Evolutionary conservation across 1,140 invertebrate genomes (phyloP), one percentile per base, ranked within the genome.

Genomic region (Eciton burchellii): DNA sequence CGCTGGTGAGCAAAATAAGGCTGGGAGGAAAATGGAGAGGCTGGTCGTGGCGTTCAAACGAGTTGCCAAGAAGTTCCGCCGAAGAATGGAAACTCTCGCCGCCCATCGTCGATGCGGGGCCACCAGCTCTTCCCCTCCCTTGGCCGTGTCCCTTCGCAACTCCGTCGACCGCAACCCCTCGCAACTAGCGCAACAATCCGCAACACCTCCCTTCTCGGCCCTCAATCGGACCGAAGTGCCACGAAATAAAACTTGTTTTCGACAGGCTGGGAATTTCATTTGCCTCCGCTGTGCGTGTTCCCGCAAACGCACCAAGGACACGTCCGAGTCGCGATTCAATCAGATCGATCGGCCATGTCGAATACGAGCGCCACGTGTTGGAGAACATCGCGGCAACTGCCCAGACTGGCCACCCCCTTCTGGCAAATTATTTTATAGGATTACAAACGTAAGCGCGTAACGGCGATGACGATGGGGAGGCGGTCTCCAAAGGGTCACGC

Each of bases 201-300:
- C 82, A 71, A 62, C 81, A 45, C 47, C 43, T 49, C 52, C 49
- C 52, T 70, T n/a, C 63, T 62, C 35, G 57, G 29, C 35, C 65
- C 65, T 76, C 85, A 52, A 86, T 87, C 72, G 81, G 70, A 72
- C 70, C 59, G 57, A 82, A 89, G 87, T 89, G 73, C 62, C 79
- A 72, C 85, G 70, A 81, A 87, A 81, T 87, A 87, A 89, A 89
- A 89, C 85, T 89, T 89, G 79, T 85, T 87, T 85, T 76, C 84
- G 74, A 52, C 57, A 72, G 82, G 59, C 62, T 66, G 82, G 84
- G 77, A 89, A 89, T 89, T 89, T 87, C 88, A 83, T 89, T 88
- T 83, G 84, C 85, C 73, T 85, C 85, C 60, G 43, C 45, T 49
- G 85, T 81, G 81, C 84, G 85, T 86, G 84, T 86, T 59, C 68